Evolutionary conservation across 1,140 invertebrate species (phyloP).

Genomic region (Pachypeltis micranthus): DNA sequence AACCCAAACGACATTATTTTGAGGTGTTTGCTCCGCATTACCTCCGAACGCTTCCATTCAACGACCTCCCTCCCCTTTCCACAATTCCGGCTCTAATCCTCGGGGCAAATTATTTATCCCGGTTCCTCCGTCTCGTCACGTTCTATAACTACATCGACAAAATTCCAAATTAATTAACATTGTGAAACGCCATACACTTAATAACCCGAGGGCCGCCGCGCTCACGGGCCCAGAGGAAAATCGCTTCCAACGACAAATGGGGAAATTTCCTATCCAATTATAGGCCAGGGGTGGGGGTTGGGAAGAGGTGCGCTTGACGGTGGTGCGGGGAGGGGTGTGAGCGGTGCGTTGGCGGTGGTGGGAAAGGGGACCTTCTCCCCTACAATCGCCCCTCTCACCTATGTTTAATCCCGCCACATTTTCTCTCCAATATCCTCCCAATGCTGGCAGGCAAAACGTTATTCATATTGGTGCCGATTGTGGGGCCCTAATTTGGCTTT

Average conservation of each 20-base stretch:
- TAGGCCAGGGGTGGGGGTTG: not conserved
- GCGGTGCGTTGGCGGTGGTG: too few species aligned
- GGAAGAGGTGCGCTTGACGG: too few species aligned
- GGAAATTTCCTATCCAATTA: slow-evolving; percentile 9
- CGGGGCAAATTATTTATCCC: too few species aligned
- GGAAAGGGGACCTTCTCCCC: too few species aligned
- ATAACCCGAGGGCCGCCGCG: not conserved
- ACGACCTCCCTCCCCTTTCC: too few species aligned
- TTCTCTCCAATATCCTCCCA: not conserved
- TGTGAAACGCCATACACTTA: not conserved
- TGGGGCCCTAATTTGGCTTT: not conserved
- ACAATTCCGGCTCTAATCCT: too few species aligned
- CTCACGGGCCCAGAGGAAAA: too few species aligned
- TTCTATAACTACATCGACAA: not conserved
- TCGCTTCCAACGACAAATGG: not conserved
- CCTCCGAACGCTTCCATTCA: too few species aligned
- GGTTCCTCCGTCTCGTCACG: too few species aligned
- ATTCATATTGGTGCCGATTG: not conserved
- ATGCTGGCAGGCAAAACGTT: not conserved
- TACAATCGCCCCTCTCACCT: not conserved
- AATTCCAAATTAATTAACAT: slow-evolving; percentile 5
- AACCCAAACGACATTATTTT: too few species aligned
- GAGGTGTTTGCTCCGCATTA: too few species aligned
- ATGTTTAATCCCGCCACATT: not conserved
- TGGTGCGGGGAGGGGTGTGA: too few species aligned